Base-by-base conservation (phyloP, 1,140 invertebrate species). In the Drosophila azteca region DNA sequence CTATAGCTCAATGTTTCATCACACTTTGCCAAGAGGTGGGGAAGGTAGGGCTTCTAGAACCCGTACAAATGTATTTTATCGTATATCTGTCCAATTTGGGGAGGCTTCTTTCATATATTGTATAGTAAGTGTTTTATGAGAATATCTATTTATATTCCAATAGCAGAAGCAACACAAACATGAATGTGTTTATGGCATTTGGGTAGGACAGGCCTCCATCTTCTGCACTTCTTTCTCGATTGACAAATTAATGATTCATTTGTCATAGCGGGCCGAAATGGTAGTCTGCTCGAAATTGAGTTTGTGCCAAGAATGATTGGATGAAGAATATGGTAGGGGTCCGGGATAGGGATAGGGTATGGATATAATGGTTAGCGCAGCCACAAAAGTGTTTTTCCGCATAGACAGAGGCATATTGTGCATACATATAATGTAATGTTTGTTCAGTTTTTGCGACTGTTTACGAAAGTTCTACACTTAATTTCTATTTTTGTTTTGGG, bases 221-320 rank as follows among this genome's bases (percentile, higher is more conserved):
- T 44, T 26, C 8, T 43, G 24, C 39, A 46, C 53, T 31, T 9
- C 31, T 31, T 31, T 31, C 31, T 31, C 31, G 31, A 73, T 73
- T 63, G 70, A 54, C 59, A 64, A 73, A 69, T 69, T 73, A 73
- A 60, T 71, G 67, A 69, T 64, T 64, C 41, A 64, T 73, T 64
- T 62, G 49, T 63, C 69, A 72, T 72, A 54, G 63, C 35, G 50
- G 39, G 26, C 22, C 66, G 44, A 35, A 57, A 57, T 20, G 0
- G 51, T 45, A 69, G 58, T 69, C 64, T 46, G 49, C 41, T 51
- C 41, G 51, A 63, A 72, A 74, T 73, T 58, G 61, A 65, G 52
- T 59, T 66, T 29, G 8, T 75, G 71, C 71, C 71, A 75, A 75
- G 71, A 75, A 74, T 8, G n/a, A n/a, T 11, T n/a, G 15, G 11